Evolutionary conservation across 2,113 vertebrate genomes (phyloP).

Genomic region (Argyrosomus japonicus): DNA sequence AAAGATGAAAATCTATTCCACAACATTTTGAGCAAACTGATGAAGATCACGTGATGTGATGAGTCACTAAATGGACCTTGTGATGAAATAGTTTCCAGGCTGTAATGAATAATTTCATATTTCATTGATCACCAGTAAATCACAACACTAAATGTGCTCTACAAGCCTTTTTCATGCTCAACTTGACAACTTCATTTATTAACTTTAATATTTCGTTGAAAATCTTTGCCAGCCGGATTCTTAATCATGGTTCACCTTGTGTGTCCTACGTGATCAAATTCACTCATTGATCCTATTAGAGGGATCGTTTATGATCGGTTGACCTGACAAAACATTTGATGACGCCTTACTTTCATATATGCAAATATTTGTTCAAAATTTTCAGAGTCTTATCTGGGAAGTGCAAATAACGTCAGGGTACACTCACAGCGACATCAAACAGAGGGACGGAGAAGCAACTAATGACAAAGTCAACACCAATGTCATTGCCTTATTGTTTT

Average conservation of each 20-base stretch:
- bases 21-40: neutral
- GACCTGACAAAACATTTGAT: conserved; percentile 21
- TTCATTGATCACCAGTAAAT: neutral
- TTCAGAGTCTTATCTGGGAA: conserved; percentile 36
- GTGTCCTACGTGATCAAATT: conserved; percentile 62
- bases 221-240: conserved; percentile 28
- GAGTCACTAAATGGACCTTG: neutral
- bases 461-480: conserved; percentile 75
- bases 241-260: conserved; percentile 55
- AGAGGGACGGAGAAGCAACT: conserved; percentile 44
- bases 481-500: conserved; percentile 69
- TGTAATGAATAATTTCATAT: neutral
- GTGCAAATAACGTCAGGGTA: conserved; percentile 37
- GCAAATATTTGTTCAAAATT: conserved; percentile 58
- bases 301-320: conserved; percentile 43
- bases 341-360: conserved; percentile 29
- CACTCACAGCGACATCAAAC: conserved; percentile 27
- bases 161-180: conserved; percentile 10
- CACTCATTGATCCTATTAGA: conserved; percentile 53
- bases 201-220: neutral
- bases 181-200: conserved; percentile 21
- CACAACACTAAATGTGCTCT: neutral
- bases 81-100: neutral
- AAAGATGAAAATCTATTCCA: neutral
- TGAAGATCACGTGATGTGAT: neutral